Evolutionary conservation across 2,888 invertebrate species (phyloP).

Genomic region (Agonopterix alstromeriana): DNA sequence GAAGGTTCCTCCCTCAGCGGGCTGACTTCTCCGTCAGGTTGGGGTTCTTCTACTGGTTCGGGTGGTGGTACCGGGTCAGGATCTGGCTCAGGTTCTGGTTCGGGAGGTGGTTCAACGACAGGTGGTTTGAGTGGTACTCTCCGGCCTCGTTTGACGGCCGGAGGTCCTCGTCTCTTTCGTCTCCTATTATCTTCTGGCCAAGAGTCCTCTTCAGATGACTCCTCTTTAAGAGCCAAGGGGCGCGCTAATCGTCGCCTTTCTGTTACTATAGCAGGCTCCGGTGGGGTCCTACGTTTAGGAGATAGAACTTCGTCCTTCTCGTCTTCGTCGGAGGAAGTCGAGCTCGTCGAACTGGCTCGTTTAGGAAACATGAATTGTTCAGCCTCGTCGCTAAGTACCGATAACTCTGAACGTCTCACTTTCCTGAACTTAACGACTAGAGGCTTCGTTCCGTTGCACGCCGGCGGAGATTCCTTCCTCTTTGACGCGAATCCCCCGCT

Average conservation of each 20-base stretch:
- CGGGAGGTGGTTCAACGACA: slow-evolving; percentile 17
- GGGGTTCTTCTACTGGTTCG: slow-evolving; percentile 12
- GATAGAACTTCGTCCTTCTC: slow-evolving; percentile 38
- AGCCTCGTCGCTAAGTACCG: slow-evolving; percentile 88
- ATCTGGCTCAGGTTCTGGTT: slow-evolving; percentile 9
- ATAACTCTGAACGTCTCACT: slow-evolving; percentile 83
- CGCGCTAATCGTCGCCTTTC: slow-evolving; percentile 57
- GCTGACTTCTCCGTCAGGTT: slow-evolving; percentile 21
- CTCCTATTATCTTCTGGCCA: slow-evolving; percentile 53
- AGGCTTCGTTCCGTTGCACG: slow-evolving; percentile 73
- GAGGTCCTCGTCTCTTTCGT: slow-evolving; percentile 38
- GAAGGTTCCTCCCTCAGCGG: slow-evolving; percentile 46
- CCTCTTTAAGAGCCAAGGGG: slow-evolving; percentile 61
- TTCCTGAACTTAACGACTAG: slow-evolving; percentile 86
- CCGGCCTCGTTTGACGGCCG: slow-evolving; percentile 32
- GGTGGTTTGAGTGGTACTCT: slow-evolving; percentile 22
- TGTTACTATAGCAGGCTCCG: slow-evolving; percentile 35
- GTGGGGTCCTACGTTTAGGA: slow-evolving; percentile 57
- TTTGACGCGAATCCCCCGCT: slow-evolving; percentile 63
- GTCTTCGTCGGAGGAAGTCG: slow-evolving; percentile 77
- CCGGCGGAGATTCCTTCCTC: slow-evolving; percentile 52
- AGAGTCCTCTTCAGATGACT: slow-evolving; percentile 65
- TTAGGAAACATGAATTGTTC: slow-evolving; percentile 92
- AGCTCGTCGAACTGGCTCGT: slow-evolving; percentile 75
- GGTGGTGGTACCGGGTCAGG: slow-evolving; percentile 9